These are phyloP conservation scores for Himantopus leucocephalus DNA, from an alignment of 2,113 vertebrate genomes.

Conservation along the genomic window DNA sequence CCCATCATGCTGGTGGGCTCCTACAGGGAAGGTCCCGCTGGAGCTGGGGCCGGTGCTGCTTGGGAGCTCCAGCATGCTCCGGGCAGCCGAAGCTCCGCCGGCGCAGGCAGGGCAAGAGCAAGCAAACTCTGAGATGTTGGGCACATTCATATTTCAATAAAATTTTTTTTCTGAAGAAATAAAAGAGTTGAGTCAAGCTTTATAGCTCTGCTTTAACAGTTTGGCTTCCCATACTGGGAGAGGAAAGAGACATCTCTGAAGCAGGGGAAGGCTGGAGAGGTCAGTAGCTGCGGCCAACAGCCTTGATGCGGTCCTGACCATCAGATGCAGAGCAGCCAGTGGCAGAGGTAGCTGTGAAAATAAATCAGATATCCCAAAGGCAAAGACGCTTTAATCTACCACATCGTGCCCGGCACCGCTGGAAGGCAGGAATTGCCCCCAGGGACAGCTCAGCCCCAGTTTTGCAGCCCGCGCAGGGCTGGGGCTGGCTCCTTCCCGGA, in stretches of 20 bases:
- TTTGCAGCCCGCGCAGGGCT: background rate
- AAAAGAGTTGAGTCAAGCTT: background rate
- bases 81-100: background rate
- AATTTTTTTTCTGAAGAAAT: background rate
- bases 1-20: background rate
- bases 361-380: background rate
- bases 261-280: background rate
- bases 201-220: background rate
- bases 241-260: background rate
- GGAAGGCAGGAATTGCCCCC: background rate
- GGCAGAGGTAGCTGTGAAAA: background rate
- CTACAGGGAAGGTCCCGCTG: accelerated
- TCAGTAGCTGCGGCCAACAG: background rate
- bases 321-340: background rate
- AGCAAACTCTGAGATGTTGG: background rate
- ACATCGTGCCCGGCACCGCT: background rate
- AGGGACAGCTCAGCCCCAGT: background rate
- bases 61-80: background rate
- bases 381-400: background rate
- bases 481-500: background rate
- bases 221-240: background rate
- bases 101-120: background rate
- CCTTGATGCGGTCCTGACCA: background rate
- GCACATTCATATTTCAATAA: background rate
- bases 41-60: background rate